Conservation (phyloP, 2,888 invertebrate genomes). For the Liopterus haemorrhoidalis region DNA sequence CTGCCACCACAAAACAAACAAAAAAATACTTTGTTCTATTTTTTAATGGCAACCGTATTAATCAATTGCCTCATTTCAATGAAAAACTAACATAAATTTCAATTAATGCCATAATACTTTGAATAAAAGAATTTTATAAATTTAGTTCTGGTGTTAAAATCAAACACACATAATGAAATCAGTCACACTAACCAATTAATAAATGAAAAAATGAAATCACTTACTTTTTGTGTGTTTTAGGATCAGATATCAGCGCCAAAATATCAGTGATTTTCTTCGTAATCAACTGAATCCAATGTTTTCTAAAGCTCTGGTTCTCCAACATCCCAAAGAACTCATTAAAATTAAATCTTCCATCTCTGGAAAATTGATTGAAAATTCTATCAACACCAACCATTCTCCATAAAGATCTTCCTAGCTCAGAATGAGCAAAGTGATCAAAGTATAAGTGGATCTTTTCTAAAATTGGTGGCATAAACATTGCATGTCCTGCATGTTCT, state of each 20-base stretch:
- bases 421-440: conserved; percentile 74
- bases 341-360: conserved; percentile 65
- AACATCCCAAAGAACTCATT: conserved; percentile 68
- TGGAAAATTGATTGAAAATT: conserved; percentile 62
- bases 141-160: too few relatives aligned
- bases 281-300: conserved; percentile 72
- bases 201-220: conserved; percentile 27
- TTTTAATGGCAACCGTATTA: too few relatives aligned
- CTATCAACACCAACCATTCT: conserved; percentile 66
- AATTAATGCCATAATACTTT: too few relatives aligned
- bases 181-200: conserved; percentile 11
- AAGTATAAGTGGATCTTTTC: conserved; percentile 67
- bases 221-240: conserved; percentile 67
- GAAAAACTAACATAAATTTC: too few relatives aligned
- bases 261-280: conserved; percentile 69
- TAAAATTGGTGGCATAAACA: conserved; percentile 64
- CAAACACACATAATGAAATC: too few relatives aligned
- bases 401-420: conserved; percentile 67
- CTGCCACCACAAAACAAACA: too few relatives aligned
- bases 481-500: conserved; percentile 63
- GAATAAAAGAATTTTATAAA: too few relatives aligned
- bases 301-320: conserved; percentile 72
- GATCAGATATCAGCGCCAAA: conserved; percentile 68
- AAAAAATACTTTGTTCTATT: too few relatives aligned
- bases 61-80: too few relatives aligned